Evolutionary conservation across 2,113 vertebrate genomes (phyloP).

Genomic region (Glaucidium brasilianum): DNA sequence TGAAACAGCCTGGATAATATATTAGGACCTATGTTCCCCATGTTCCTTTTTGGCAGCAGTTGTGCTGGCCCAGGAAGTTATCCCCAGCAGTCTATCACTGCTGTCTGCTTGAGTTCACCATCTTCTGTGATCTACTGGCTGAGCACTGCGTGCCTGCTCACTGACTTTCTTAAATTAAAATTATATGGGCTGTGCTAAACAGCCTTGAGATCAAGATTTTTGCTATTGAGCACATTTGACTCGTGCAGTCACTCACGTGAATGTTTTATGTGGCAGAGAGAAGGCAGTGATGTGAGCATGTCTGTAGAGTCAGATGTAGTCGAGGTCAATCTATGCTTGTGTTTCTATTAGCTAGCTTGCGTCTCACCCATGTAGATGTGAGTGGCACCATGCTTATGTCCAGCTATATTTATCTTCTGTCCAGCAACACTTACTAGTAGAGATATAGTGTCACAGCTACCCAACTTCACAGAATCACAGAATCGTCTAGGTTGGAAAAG

Average conservation of each 20-base stretch:
- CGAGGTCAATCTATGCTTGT: background rate
- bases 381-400: background rate
- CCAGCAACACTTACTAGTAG: fast-evolving
- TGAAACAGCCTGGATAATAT: background rate
- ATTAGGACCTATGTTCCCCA: background rate
- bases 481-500: too few relatives aligned
- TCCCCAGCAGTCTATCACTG: background rate
- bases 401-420: background rate
- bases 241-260: background rate
- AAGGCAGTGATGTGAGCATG: background rate
- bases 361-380: background rate
- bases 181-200: background rate
- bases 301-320: background rate
- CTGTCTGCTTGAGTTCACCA: fast-evolving
- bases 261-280: background rate
- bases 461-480: background rate
- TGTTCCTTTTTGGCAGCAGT: background rate
- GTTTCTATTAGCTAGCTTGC: background rate
- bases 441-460: background rate
- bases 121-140: background rate
- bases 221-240: background rate
- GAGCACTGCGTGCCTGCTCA: background rate
- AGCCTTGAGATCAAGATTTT: background rate
- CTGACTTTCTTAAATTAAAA: background rate
- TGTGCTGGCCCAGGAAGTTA: background rate